Evolutionary conservation across 2,797 vertebrate species (phyloP).

Genomic region (Siniperca scherzeri): DNA sequence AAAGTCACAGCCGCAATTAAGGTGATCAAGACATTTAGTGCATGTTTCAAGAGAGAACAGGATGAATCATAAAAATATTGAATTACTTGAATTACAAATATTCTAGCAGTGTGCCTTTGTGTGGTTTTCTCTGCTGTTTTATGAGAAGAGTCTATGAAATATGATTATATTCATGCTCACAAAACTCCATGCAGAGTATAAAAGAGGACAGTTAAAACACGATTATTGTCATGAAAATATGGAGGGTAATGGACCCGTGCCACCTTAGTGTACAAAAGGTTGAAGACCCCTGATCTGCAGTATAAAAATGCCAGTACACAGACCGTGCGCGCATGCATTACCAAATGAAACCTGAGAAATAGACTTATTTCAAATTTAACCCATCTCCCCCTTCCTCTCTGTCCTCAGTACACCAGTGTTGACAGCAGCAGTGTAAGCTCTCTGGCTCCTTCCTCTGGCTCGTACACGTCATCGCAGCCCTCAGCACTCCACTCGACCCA

Average conservation of each 20-base stretch:
- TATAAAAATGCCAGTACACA: background rate
- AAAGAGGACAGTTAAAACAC: background rate
- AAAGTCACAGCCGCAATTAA: no score
- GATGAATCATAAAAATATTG: no score
- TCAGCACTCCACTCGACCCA: slow-evolving; percentile 73
- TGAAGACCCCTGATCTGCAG: background rate
- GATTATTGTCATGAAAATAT: background rate
- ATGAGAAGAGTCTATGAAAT: no score
- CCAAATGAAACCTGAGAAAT: background rate
- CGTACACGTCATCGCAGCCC: slow-evolving; percentile 77
- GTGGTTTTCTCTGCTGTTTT: no score
- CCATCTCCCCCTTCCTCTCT: slow-evolving; percentile 6
- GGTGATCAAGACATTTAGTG: no score
- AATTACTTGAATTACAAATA: no score
- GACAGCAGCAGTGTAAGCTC: slow-evolving; percentile 86
- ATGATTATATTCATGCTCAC: background rate
- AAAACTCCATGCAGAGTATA: background rate
- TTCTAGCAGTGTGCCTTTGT: no score
- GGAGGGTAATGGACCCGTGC: background rate
- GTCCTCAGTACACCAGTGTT: slow-evolving; percentile 87
- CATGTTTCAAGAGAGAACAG: no score
- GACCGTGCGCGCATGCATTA: no score
- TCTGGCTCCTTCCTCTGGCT: slow-evolving; percentile 86
- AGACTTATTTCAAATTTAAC: background rate
- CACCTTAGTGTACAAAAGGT: background rate